These are phyloP conservation scores for Penaeus vannamei DNA, from an alignment of 1,140 invertebrate species.

Conservation along the genomic window DNA sequence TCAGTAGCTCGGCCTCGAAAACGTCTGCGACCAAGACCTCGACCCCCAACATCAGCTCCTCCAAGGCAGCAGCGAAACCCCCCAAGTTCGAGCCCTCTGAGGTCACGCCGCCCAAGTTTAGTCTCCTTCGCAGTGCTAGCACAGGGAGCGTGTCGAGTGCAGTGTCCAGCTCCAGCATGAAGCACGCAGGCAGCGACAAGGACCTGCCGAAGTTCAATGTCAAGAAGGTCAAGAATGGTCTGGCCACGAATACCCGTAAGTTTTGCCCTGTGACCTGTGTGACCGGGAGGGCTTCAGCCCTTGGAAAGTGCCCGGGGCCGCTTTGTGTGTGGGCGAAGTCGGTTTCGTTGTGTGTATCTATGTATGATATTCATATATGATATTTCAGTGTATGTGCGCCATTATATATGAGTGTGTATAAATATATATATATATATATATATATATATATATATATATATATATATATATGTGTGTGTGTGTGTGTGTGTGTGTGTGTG, in stretches of 20 bases:
- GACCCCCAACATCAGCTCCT: neutral
- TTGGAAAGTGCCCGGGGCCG: neutral
- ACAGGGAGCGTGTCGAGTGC: constrained; percentile 63
- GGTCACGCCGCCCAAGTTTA: constrained; percentile 60
- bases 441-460: neutral
- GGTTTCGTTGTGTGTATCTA: constrained; percentile 34
- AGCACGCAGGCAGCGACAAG: constrained; percentile 63
- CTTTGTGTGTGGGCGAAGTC: too few relatives aligned
- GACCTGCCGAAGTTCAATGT: constrained; percentile 67
- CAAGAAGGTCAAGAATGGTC: constrained; percentile 61
- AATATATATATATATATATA: neutral
- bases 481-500: neutral
- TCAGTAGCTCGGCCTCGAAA: constrained; percentile 3
- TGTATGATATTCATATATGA: neutral
- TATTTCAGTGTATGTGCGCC: constrained; percentile 16
- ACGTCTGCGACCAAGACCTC: neutral
- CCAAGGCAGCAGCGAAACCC: constrained; percentile 59
- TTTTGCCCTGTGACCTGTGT: constrained; percentile 14
- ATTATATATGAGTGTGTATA: constrained; percentile 1
- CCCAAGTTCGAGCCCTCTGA: constrained; percentile 51
- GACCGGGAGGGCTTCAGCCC: neutral
- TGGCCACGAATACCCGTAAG: constrained; percentile 55
- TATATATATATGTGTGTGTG: constrained; percentile 7
- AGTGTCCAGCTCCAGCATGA: constrained; percentile 37
- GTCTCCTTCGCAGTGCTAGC: constrained; percentile 67